These are phyloP conservation scores for Axea sp. DNA, from an alignment of 2,888 invertebrate species.

Conservation along the genomic window DNA sequence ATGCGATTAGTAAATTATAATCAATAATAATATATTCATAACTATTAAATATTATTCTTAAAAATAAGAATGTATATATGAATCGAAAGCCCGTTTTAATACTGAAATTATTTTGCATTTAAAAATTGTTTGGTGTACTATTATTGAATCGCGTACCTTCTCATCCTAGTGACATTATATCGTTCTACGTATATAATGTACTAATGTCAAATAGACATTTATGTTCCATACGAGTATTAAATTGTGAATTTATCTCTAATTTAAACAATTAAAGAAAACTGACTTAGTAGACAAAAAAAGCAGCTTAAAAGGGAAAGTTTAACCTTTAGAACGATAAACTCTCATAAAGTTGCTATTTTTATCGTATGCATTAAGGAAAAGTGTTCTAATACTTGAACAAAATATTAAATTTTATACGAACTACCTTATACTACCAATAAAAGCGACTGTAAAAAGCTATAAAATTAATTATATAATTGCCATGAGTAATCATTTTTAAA, in stretches of 20 bases:
- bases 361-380: conserved; percentile 26
- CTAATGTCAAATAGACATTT: no score
- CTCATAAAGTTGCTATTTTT: conserved; percentile 45
- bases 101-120: no score
- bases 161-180: no score
- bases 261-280: not conserved
- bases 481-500: not conserved
- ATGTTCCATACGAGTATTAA: no score
- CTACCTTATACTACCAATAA: not conserved
- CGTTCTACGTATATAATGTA: no score
- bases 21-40: no score
- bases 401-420: not conserved
- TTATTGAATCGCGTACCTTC: no score
- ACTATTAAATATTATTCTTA: no score
- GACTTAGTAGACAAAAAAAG: conserved; percentile 4
- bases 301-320: conserved; percentile 43
- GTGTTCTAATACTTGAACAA: conserved; percentile 4
- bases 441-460: not conserved
- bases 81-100: no score
- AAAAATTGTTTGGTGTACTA: no score
- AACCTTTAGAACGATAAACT: conserved; percentile 37
- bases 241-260: not conserved
- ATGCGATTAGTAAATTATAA: no score
- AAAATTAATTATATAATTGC: not conserved
- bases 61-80: no score